These are phyloP conservation scores for Philonicus albiceps DNA, from an alignment of 2,888 invertebrate genomes.

Conservation along the genomic window DNA sequence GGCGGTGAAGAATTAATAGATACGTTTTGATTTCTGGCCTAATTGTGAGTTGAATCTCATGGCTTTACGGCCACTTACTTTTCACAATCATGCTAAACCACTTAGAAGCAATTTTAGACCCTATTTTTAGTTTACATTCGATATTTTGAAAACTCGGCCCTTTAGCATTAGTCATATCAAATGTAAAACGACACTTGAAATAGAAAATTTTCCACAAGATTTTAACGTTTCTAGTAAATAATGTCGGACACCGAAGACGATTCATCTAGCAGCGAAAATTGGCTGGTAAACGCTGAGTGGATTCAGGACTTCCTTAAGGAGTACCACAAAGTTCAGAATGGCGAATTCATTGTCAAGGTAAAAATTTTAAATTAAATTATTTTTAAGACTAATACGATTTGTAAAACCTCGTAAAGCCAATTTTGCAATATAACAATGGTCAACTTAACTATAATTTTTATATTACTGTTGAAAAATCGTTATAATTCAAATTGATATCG, in stretches of 20 bases:
- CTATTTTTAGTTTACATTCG: not conserved
- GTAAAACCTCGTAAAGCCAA: no score
- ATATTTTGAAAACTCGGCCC: no score
- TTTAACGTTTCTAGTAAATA: not conserved
- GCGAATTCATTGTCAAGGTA: conserved; percentile 53
- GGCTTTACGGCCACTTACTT: not conserved
- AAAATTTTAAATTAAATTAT: not conserved
- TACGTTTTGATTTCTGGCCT: not conserved
- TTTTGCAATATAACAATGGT: no score
- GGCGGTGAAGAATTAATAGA: not conserved
- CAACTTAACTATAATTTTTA: no score
- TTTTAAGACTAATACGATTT: not conserved
- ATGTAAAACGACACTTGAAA: not conserved
- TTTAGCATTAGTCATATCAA: not conserved
- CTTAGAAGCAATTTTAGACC: not conserved
- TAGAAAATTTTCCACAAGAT: no score
- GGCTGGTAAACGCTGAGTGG: conserved; percentile 54
- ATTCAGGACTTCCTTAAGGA: conserved; percentile 52
- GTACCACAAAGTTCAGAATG: conserved; percentile 51
- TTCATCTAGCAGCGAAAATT: conserved; percentile 52
- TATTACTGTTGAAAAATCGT: no score
- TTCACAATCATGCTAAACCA: not conserved
- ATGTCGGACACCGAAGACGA: conserved; percentile 55
- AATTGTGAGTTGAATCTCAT: not conserved
- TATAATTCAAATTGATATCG: no score